These are phyloP conservation scores for Macropis europaea DNA, from an alignment of 2,888 invertebrate species.

Conservation along the genomic window DNA sequence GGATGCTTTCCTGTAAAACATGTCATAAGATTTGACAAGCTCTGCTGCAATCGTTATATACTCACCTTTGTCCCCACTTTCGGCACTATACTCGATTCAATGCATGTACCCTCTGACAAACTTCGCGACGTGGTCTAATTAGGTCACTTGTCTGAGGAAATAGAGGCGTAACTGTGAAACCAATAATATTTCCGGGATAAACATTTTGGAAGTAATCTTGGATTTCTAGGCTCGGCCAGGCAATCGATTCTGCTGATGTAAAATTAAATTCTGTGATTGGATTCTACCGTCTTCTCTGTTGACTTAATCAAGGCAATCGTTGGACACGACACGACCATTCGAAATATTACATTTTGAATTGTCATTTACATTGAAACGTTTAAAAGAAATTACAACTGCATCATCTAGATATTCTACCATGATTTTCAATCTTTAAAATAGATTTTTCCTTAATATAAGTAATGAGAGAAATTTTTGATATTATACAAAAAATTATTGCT, in stretches of 20 bases:
- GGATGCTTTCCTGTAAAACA: background rate
- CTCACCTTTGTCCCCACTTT: slow-evolving; percentile 1
- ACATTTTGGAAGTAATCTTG: slow-evolving; percentile 23
- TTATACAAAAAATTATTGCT: too few species aligned
- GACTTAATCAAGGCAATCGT: too few species aligned
- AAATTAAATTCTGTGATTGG: background rate
- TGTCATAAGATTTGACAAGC: slow-evolving; percentile 20
- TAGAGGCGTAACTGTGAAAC: slow-evolving; percentile 23
- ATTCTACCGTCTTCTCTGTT: too few species aligned
- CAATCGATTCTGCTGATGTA: slow-evolving; percentile 12
- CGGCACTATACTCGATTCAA: slow-evolving; percentile 2
- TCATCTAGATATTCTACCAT: too few species aligned
- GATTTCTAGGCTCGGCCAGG: background rate
- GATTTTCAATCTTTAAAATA: too few species aligned
- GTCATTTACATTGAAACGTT: too few species aligned
- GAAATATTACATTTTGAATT: too few species aligned
- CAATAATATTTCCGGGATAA: slow-evolving; percentile 35
- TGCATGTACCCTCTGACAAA: slow-evolving; percentile 22
- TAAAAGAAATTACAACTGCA: too few species aligned
- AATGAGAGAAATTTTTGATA: too few species aligned
- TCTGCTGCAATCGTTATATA: slow-evolving; percentile 8
- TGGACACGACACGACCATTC: too few species aligned
- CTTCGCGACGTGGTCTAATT: slow-evolving; percentile 34
- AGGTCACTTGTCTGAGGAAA: slow-evolving; percentile 40
- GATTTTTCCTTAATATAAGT: too few species aligned